phyloP scores from a whole-genome alignment of 2,888 invertebrate species.

The Himalopsyche kuldschensis region DNA sequence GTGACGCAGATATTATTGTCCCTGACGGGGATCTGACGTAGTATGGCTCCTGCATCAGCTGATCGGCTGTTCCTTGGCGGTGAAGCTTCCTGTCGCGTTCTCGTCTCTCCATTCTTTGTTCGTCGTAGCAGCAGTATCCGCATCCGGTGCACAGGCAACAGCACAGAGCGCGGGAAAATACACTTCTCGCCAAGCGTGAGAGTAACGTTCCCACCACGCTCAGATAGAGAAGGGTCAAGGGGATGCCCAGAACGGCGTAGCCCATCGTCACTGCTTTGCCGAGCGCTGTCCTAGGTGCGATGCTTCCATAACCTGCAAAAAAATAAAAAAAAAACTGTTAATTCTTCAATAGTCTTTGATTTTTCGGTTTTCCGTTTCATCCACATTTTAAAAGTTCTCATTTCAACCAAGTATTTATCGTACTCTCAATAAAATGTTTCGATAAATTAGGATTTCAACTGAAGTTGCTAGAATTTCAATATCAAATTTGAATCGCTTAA shows the following conservation, averaged over 20 bases:
- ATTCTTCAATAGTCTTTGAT: too few species aligned
- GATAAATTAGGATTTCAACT: too few species aligned
- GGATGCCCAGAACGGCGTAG: constrained; percentile 86
- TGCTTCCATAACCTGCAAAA: constrained; percentile 86
- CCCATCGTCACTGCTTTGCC: constrained; percentile 91
- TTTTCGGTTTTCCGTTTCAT: too few species aligned
- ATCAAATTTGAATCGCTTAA: too few species aligned
- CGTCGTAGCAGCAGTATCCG: constrained; percentile 85
- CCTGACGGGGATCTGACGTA: constrained; percentile 64
- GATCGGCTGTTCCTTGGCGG: constrained; percentile 68
- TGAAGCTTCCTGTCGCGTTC: constrained; percentile 77
- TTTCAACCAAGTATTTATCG: too few species aligned
- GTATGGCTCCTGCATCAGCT: constrained; percentile 72
- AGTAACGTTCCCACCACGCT: constrained; percentile 86
- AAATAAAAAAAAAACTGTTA: too few species aligned
- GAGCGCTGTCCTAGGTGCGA: constrained; percentile 85
- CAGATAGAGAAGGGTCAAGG: constrained; percentile 82
- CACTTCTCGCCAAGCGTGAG: constrained; percentile 78
- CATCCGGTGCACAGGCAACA: constrained; percentile 88
- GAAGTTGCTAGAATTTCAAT: too few species aligned
- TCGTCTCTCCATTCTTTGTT: constrained; percentile 78
- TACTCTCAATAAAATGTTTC: too few species aligned
- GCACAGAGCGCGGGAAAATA: constrained; percentile 79
- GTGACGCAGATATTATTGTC: constrained; percentile 58
- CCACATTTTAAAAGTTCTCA: too few species aligned